These are phyloP conservation scores for Drosophila gaucha DNA, from an alignment of 2,888 invertebrate species.

Conservation along the genomic window DNA sequence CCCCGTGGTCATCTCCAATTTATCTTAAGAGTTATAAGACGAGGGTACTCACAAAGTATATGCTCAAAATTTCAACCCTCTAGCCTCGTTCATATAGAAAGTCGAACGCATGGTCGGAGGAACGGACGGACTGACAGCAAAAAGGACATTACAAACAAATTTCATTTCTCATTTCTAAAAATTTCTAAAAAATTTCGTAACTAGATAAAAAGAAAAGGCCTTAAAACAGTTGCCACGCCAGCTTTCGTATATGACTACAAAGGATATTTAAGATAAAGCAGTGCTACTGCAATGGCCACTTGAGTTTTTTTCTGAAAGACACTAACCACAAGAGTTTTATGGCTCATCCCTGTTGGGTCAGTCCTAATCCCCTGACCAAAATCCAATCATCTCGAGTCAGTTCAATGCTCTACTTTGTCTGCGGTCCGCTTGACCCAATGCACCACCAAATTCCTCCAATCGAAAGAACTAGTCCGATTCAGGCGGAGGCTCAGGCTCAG, in stretches of 20 bases:
- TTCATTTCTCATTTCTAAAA: no score
- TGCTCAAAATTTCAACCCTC: no score
- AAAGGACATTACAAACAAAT: no score
- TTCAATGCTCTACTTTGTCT: slow-evolving; percentile 58
- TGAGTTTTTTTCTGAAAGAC: slow-evolving; percentile 45
- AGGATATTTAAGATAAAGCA: slow-evolving; percentile 22
- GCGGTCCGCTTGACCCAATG: slow-evolving; percentile 25
- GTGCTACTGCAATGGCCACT: slow-evolving; percentile 30
- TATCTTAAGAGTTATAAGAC: no score
- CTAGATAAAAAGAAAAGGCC: no score
- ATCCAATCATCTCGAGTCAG: slow-evolving; percentile 60
- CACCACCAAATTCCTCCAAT: slow-evolving; percentile 14
- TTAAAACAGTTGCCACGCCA: no score
- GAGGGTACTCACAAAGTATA: no score
- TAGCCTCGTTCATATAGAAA: no score
- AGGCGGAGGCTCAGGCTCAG: neutral
- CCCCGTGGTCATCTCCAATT: no score
- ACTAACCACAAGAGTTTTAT: slow-evolving; percentile 67
- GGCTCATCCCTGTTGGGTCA: slow-evolving; percentile 51
- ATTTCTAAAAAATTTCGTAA: no score
- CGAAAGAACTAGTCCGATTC: slow-evolving; percentile 1
- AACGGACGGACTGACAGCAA: no score
- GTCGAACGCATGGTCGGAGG: no score
- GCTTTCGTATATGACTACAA: neutral
- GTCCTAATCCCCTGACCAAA: slow-evolving; percentile 33